A percentile compares a stretch with the other conserved stretches of the same genome.
These are phyloP conservation scores for Drepana falcataria DNA, from an alignment of 2,888 invertebrate genomes.

Conservation along the genomic window DNA sequence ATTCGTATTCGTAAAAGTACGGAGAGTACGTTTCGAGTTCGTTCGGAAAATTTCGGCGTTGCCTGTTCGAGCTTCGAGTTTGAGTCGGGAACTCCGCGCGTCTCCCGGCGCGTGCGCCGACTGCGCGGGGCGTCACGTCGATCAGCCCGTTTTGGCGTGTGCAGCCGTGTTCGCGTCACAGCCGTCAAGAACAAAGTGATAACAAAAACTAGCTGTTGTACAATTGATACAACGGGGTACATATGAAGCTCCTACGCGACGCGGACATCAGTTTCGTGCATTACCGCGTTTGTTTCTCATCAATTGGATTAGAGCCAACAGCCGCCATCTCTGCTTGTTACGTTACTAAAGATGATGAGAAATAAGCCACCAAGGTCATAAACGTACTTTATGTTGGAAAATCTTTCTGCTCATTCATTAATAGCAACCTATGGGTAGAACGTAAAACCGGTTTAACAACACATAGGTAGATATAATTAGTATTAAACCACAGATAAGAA, in stretches of 20 bases:
- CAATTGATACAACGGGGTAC: conserved; percentile 52
- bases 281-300: conserved; percentile 7
- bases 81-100: conserved; percentile 51
- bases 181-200: conserved; percentile 65
- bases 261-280: conserved; percentile 30
- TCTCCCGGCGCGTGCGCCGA: conserved; percentile 53
- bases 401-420: conserved; percentile 13
- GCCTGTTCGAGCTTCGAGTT: conserved; percentile 45
- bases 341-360: conserved; percentile 42
- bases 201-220: conserved; percentile 49
- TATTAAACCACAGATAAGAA: too few relatives aligned
- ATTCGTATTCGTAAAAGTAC: conserved; percentile 32
- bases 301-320: conserved; percentile 53
- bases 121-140: conserved; percentile 39
- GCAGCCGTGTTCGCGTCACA: conserved; percentile 58
- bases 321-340: conserved; percentile 36
- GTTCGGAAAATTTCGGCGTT: conserved; percentile 56
- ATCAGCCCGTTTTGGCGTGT: conserved; percentile 45
- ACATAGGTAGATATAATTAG: not conserved
- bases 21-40: conserved; percentile 49
- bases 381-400: conserved; percentile 25
- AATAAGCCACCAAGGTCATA: conserved; percentile 52
- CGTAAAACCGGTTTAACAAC: conserved; percentile 1
- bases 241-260: conserved; percentile 18
- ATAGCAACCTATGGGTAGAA: not conserved